These are phyloP conservation scores for Drosophila kanapiae DNA, from an alignment of 1,140 invertebrate species.

Conservation along the genomic window DNA sequence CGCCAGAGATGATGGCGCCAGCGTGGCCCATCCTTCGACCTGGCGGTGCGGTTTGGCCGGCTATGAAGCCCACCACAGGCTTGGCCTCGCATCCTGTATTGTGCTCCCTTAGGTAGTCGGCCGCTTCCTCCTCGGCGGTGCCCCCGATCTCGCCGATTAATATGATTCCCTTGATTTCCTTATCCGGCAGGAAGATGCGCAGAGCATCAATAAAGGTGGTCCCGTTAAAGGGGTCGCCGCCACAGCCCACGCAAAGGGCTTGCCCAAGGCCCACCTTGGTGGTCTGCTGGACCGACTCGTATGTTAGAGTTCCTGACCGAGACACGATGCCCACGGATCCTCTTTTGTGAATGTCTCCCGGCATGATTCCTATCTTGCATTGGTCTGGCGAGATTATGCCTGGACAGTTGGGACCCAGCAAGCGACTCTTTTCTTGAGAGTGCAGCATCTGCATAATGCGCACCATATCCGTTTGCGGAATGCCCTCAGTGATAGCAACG, in stretches of 20 bases:
- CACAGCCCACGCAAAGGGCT: slow-evolving; percentile 98
- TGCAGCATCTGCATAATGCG: slow-evolving; percentile 95
- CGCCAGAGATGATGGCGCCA: slow-evolving; percentile 99
- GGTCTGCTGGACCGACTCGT: slow-evolving; percentile 99
- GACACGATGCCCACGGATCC: slow-evolving; percentile 98
- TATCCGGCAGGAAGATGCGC: slow-evolving; percentile 97
- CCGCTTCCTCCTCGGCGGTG: slow-evolving; percentile 97
- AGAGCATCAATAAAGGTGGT: slow-evolving; percentile 99
- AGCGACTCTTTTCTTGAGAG: slow-evolving; percentile 95
- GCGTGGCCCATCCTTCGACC: slow-evolving; percentile 99
- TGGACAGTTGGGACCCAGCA: slow-evolving; percentile 99
- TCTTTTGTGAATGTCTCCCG: slow-evolving; percentile 97
- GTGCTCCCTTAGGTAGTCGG: slow-evolving; percentile 95
- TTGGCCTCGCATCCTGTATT: slow-evolving; percentile 96
- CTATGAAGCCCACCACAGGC: slow-evolving; percentile 99
- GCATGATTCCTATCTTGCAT: slow-evolving; percentile 99
- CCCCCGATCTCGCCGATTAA: slow-evolving; percentile 99
- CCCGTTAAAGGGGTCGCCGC: slow-evolving; percentile 99
- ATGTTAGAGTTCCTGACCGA: slow-evolving; percentile 98
- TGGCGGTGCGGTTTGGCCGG: slow-evolving; percentile 98
- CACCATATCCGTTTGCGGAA: slow-evolving; percentile 99
- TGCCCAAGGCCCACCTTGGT: slow-evolving; percentile 97
- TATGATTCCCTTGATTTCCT: slow-evolving; percentile 97
- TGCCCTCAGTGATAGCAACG: slow-evolving; percentile 99
- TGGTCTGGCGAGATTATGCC: slow-evolving; percentile 98